phyloP scores from a whole-genome alignment of 2,888 invertebrate species.

The Chelonus formosanus region DNA sequence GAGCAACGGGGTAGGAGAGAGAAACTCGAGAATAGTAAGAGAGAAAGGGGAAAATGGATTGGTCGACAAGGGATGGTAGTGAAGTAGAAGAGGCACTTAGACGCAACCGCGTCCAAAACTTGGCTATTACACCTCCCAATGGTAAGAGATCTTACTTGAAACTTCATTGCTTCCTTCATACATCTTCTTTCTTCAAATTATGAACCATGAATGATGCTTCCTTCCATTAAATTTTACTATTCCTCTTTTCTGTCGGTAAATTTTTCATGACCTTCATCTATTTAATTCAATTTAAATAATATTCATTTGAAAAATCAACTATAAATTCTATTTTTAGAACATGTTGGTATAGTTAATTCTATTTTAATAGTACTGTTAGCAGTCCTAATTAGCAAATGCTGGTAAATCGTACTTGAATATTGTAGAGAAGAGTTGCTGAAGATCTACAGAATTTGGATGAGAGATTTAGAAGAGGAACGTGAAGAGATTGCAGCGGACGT shows the following conservation, averaged over 20 bases:
- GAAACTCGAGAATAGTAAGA: background rate
- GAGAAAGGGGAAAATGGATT: constrained; percentile 35
- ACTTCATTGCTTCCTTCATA: constrained; percentile 36
- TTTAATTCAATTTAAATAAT: no score
- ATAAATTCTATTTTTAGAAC: no score
- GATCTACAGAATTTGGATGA: constrained; percentile 10
- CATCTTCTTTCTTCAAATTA: constrained; percentile 4
- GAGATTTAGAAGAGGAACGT: background rate
- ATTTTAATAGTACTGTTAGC: constrained; percentile 15
- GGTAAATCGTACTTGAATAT: constrained; percentile 23
- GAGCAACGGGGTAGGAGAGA: constrained; percentile 10
- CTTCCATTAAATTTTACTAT: background rate
- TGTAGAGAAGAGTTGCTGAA: background rate
- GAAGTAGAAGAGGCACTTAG: constrained; percentile 50
- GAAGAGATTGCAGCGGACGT: constrained; percentile 34
- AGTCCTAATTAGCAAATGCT: constrained; percentile 28
- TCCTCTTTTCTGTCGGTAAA: background rate
- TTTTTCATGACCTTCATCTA: background rate
- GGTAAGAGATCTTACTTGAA: constrained; percentile 51
- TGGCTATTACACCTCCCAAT: constrained; percentile 56
- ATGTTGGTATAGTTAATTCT: no score
- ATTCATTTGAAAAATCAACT: no score
- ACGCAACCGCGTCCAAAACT: constrained; percentile 56
- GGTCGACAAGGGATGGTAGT: constrained; percentile 36
- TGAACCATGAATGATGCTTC: background rate